These are phyloP conservation scores for Lepilemur ruficaudatus DNA, from an alignment of 2,797 vertebrate genomes.

Conservation along the genomic window DNA sequence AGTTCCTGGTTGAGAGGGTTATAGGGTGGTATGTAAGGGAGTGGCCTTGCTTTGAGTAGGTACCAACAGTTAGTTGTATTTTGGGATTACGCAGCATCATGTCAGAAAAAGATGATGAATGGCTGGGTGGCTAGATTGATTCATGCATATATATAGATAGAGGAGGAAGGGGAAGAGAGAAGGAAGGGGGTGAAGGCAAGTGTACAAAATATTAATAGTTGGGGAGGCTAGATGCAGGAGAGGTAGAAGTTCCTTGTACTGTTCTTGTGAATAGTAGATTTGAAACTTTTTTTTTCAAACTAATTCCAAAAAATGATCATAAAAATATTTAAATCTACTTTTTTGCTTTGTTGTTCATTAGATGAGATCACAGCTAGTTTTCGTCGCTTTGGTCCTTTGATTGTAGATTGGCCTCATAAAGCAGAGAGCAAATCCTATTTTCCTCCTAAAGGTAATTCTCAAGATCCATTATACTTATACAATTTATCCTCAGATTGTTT, in stretches of 20 bases:
- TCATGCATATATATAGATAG: neutral
- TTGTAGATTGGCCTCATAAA: constrained; percentile 99
- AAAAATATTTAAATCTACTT: neutral
- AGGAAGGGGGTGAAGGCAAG: neutral
- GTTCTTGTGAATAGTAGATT: neutral
- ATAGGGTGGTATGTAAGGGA: neutral
- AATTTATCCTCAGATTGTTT: neutral
- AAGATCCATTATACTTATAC: neutral
- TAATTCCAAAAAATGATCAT: neutral
- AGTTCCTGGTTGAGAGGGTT: neutral
- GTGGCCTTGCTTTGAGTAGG: neutral
- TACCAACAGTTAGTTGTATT: neutral
- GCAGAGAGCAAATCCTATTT: constrained; percentile 99
- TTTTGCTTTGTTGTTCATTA: constrained; percentile 74
- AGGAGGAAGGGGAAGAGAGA: neutral
- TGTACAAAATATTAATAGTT: neutral
- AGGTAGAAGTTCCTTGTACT: neutral
- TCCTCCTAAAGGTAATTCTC: constrained; percentile 95
- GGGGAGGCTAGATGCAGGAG: neutral
- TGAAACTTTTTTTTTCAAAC: neutral
- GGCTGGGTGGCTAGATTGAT: neutral
- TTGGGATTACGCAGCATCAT: neutral
- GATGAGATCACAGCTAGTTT: constrained; percentile 99
- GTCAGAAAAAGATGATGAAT: neutral
- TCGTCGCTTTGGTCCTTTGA: constrained; percentile 97